Percentiles rank a stretch among this genome's conserved stretches.
phyloP scores from a whole-genome alignment of 2,113 vertebrate genomes.

The Aix galericulata region DNA sequence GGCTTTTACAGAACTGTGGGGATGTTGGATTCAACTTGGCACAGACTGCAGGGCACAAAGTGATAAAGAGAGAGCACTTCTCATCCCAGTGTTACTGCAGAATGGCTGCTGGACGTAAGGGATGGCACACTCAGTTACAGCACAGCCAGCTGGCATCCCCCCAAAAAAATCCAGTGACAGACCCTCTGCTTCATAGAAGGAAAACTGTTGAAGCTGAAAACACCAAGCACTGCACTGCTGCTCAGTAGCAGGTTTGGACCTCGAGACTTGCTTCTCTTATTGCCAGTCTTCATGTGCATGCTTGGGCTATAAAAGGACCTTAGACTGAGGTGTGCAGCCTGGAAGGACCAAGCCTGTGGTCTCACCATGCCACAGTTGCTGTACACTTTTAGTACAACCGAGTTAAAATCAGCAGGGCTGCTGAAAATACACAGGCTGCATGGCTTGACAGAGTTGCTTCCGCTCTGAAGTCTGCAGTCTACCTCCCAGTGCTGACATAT shows the following conservation, averaged over 20 bases:
- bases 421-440: not conserved
- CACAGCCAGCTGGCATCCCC: not conserved
- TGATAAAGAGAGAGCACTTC: not conserved
- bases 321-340: not conserved
- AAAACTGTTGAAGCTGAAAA: not conserved
- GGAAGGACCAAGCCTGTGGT: not conserved
- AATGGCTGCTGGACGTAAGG: not conserved
- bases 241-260: not conserved
- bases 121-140: not conserved
- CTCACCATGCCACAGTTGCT: not conserved
- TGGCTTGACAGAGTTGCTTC: not conserved
- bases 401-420: not conserved
- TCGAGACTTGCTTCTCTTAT: not conserved
- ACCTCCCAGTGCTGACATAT: not conserved
- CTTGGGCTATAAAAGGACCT: not conserved
- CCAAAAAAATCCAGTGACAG: accelerated
- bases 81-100: accelerated
- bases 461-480: not conserved
- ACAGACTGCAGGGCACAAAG: not conserved
- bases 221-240: not conserved
- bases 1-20: not conserved
- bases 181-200: not conserved
- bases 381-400: not conserved
- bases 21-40: not conserved
- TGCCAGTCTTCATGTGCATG: not conserved